Evolutionary conservation across 2,888 invertebrate genomes (phyloP).

Genomic region (Drosophila picticornis): DNA sequence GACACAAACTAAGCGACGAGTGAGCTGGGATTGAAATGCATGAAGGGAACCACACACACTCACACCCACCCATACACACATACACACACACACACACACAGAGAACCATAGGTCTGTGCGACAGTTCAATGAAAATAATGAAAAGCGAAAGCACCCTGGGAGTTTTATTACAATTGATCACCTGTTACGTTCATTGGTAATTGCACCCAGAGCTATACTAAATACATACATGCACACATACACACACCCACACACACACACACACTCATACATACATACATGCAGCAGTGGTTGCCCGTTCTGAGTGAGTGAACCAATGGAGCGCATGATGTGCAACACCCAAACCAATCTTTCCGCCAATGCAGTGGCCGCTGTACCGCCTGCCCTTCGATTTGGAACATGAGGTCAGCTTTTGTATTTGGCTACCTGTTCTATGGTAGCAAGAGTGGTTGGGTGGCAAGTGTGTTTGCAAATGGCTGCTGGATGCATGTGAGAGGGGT

Average conservation of each 20-base stretch:
- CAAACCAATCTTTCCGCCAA: conserved; percentile 35
- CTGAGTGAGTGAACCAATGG: conserved; percentile 50
- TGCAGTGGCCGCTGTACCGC: conserved; percentile 30
- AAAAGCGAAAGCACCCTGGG: conserved; percentile 81
- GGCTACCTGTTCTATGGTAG: conserved; percentile 32
- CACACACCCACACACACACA: conserved; percentile 19
- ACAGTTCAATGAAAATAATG: conserved; percentile 77
- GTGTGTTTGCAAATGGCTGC: conserved; percentile 18
- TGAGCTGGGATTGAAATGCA: conserved; percentile 41
- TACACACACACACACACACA: neutral
- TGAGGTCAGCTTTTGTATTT: conserved; percentile 73
- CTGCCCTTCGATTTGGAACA: conserved; percentile 67
- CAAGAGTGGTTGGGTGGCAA: conserved; percentile 2
- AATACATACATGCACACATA: conserved; percentile 52
- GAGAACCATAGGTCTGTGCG: conserved; percentile 32
- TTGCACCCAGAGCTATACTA: conserved; percentile 81
- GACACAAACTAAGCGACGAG: conserved; percentile 47
- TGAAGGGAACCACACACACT: conserved; percentile 24
- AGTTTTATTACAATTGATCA: conserved; percentile 84
- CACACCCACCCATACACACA: neutral
- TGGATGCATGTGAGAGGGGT: conserved; percentile 13
- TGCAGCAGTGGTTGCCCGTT: conserved; percentile 28
- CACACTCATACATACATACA: conserved; percentile 29
- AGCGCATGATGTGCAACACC: conserved; percentile 55
- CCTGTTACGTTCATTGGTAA: conserved; percentile 83